Percentiles rank a stretch among this genome's conserved stretches.
Evolutionary conservation across 2,888 invertebrate species (phyloP).

Genomic region (Odontocerum albicorne): DNA sequence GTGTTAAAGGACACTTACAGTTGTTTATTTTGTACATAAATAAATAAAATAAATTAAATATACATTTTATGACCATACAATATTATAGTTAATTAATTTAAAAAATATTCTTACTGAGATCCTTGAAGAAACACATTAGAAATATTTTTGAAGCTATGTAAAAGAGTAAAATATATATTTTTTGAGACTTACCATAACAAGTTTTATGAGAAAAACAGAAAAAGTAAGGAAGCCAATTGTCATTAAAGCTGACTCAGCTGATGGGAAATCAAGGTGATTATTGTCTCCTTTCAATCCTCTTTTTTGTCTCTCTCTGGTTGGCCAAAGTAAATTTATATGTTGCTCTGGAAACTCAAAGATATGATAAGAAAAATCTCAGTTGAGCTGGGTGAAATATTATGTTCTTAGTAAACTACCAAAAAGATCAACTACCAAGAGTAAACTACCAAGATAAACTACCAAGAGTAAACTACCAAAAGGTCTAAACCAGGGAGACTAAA

Average conservation of each 20-base stretch:
- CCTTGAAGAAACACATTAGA: neutral
- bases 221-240: constrained; percentile 84
- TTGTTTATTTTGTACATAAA: too few species aligned
- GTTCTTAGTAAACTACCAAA: too few species aligned
- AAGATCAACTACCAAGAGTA: too few species aligned
- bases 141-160: neutral
- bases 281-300: constrained; percentile 45
- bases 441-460: too few species aligned
- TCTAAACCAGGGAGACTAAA: too few species aligned
- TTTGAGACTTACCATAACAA: constrained; percentile 72
- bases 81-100: neutral
- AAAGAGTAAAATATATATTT: neutral
- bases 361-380: too few species aligned
- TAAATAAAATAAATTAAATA: too few species aligned
- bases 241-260: constrained; percentile 78
- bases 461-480: too few species aligned
- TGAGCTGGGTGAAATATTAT: too few species aligned
- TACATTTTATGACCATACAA: neutral
- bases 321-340: constrained; percentile 54
- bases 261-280: constrained; percentile 73
- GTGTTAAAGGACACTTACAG: too few species aligned
- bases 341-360: constrained; percentile 44
- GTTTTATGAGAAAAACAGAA: constrained; percentile 80
- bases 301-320: constrained; percentile 38
- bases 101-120: neutral